Evolutionary conservation across 2,888 invertebrate species (phyloP), one percentile per base, ranked within the genome.

Genomic region (Morpho helenor): DNA sequence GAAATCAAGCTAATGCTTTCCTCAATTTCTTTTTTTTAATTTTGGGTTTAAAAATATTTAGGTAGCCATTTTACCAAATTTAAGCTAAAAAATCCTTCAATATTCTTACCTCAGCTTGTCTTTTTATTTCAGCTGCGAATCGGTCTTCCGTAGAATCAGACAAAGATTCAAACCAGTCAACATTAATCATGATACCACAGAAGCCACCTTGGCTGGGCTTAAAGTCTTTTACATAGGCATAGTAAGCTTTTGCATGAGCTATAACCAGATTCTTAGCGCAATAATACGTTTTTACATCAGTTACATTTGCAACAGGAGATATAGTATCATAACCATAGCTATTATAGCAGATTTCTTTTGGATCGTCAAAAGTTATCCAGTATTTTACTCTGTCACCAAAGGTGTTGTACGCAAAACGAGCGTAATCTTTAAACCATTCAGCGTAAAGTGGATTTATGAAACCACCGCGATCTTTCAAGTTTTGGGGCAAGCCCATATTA

Each of bases 311-410:
- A 7, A 77, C 72, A 0, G 85, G 86, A 22, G 85, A 81, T 59
- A 72, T 75, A 0, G 71, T 68, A 0, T 57, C 66, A 1, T 49
- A 56, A 0, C 90, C 90, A 68, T 93, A 93, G 0, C 91, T 91
- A 10, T 74, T 68, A 1, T 68, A 72, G 52, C 85, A 88, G 45
- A 80, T 77, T 61, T 83, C 77, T 60, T 74, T 77, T 0, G 92
- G 92, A 65, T 93, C 93, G 66, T 93, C 93, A 59, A 93, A 87
- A 0, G 93, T 93, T 8, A 92, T 88, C 92, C 92, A 93, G 9
- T 77, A 68, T 66, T 92, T 90, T 0, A 89, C 91, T 59, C 90
- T 80, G 60, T 91, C 91, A 3, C 92, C 91, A 60, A 89, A 91
- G 39, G 72, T 70, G 45, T 77, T 68, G 65, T 75, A 92, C 0